Percentiles rank a stretch among this genome's conserved stretches.
Evolutionary conservation across 2,797 vertebrate species (phyloP).

Genomic region (Tympanoctomys barrerae): DNA sequence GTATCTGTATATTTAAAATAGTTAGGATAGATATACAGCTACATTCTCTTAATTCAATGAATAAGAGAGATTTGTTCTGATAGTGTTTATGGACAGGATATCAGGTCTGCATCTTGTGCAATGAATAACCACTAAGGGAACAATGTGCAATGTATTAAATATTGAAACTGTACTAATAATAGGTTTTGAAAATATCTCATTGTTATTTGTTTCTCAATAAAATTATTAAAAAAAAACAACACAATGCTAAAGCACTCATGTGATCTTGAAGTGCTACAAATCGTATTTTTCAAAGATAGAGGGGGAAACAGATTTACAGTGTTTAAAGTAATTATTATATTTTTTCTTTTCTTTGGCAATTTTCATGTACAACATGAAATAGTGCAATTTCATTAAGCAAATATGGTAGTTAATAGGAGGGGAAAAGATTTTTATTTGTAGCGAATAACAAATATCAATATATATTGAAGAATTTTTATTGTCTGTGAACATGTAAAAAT

Average conservation of each 20-base stretch:
- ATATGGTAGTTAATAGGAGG: neutral
- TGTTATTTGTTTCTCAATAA: too few species aligned
- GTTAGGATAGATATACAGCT: too few species aligned
- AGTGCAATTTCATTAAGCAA: neutral
- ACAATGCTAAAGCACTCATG: neutral
- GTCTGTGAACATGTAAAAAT: neutral
- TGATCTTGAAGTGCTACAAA: neutral
- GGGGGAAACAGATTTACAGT: neutral
- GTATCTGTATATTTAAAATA: too few species aligned
- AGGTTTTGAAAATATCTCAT: too few species aligned
- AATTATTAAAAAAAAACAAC: neutral
- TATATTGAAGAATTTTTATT: neutral
- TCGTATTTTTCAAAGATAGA: neutral
- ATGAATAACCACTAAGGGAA: too few species aligned
- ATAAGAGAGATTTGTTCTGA: too few species aligned
- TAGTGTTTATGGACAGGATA: too few species aligned
- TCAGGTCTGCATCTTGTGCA: too few species aligned
- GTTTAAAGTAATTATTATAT: neutral
- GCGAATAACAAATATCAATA: neutral
- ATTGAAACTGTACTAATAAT: too few species aligned
- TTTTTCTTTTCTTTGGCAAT: neutral
- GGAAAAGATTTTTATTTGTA: neutral
- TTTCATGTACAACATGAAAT: neutral
- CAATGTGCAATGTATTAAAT: too few species aligned
- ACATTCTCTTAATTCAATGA: too few species aligned